Conservation (phyloP, 2,113 vertebrate genomes). For the Microtus ochrogaster region DNA sequence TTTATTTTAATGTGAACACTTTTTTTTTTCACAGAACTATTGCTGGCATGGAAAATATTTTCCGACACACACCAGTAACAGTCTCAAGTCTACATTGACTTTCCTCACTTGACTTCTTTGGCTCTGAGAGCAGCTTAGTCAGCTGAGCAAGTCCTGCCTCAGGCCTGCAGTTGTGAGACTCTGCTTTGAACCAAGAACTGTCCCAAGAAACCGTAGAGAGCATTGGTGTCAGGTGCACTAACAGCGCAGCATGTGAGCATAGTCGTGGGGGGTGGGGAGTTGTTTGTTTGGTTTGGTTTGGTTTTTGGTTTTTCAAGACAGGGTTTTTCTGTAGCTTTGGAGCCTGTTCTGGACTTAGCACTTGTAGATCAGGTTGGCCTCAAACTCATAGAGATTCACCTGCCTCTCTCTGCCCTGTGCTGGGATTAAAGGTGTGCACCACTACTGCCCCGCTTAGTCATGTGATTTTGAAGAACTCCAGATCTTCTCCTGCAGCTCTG, state of each 20-base stretch:
- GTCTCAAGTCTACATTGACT: background rate
- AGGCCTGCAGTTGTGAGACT: background rate
- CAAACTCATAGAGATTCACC: too few species aligned
- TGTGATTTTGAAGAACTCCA: background rate
- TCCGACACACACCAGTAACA: background rate
- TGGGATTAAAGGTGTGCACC: too few species aligned
- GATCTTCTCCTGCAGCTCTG: background rate
- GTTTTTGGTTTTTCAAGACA: too few species aligned
- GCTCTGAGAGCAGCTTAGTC: background rate
- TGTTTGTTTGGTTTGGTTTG: too few species aligned
- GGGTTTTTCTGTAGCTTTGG: too few species aligned
- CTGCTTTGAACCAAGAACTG: background rate
- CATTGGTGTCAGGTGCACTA: background rate
- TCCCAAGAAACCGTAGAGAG: background rate
- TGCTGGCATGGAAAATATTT: background rate
- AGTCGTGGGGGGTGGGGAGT: too few species aligned
- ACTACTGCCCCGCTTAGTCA: background rate
- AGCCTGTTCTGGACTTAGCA: too few species aligned
- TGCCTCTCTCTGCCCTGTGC: too few species aligned
- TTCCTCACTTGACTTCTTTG: background rate
- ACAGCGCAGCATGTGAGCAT: background rate
- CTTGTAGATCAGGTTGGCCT: too few species aligned
- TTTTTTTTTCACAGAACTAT: background rate
- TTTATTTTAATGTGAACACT: conserved; percentile 15
- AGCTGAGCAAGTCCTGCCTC: background rate